These are phyloP conservation scores for Drosophila paucipuncta DNA, from an alignment of 2,888 invertebrate species.

Conservation along the genomic window DNA sequence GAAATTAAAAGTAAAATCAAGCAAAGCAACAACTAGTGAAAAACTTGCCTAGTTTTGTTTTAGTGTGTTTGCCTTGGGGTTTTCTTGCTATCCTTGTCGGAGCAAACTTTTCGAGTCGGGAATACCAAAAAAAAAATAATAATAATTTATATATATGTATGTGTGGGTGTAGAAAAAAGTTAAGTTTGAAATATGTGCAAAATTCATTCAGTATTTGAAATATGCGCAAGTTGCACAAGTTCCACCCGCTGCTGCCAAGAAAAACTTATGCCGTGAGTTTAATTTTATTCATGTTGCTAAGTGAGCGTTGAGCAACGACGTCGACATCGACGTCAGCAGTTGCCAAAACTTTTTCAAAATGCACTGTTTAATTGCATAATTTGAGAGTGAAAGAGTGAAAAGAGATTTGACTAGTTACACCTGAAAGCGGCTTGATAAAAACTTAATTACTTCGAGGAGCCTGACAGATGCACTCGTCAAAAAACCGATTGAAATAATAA, in stretches of 20 bases:
- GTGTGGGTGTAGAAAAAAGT: conserved; percentile 35
- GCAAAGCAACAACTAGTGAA: conserved; percentile 38
- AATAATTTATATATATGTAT: background rate
- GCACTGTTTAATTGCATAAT: conserved; percentile 80
- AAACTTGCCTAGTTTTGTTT: conserved; percentile 52
- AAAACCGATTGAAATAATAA: background rate
- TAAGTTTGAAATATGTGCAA: conserved; percentile 82
- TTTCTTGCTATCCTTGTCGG: conserved; percentile 20
- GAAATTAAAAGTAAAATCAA: conserved; percentile 76
- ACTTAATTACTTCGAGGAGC: conserved; percentile 9
- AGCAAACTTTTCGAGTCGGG: conserved; percentile 56
- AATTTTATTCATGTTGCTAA: conserved; percentile 80
- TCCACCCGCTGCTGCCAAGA: conserved; percentile 50
- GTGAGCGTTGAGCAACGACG: conserved; percentile 72
- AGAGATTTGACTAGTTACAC: conserved; percentile 67
- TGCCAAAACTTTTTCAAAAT: conserved; percentile 63
- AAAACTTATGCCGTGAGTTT: conserved; percentile 76
- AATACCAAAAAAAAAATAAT: conserved; percentile 27
- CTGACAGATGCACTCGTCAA: background rate
- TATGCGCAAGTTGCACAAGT: conserved; percentile 72
- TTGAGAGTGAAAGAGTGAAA: conserved; percentile 64
- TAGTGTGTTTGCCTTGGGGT: conserved; percentile 17
- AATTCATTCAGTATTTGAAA: conserved; percentile 82
- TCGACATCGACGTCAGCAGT: conserved; percentile 24
- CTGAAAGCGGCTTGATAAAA: conserved; percentile 47